A percentile compares a stretch with the other conserved stretches of the same genome.
Conservation (phyloP, 2,888 invertebrate species). For the Morpho deidamia region DNA sequence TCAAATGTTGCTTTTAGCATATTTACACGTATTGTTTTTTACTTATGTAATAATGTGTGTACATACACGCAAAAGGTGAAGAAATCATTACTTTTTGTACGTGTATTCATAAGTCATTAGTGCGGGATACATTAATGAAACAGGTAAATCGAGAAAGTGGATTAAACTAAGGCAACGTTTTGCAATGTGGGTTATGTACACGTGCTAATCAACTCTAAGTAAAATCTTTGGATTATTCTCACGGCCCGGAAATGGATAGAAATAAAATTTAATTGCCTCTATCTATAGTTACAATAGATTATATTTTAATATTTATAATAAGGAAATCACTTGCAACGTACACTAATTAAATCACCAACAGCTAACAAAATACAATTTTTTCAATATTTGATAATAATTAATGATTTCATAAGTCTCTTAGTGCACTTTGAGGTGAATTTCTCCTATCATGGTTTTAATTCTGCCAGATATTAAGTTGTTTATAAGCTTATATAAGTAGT, state of each 20-base stretch:
- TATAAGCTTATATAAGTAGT: too few relatives aligned
- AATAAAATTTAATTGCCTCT: not conserved
- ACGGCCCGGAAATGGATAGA: conserved; percentile 8
- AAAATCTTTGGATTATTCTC: conserved; percentile 19
- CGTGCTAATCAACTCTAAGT: conserved; percentile 22
- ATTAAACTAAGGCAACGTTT: conserved; percentile 30
- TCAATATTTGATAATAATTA: too few relatives aligned
- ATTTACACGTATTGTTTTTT: conserved; percentile 22
- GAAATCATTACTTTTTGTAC: conserved; percentile 16
- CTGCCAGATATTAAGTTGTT: too few relatives aligned
- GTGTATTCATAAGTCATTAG: conserved; percentile 28
- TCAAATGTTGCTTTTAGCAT: conserved; percentile 23
- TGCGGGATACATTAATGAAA: conserved; percentile 21
- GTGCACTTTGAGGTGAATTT: too few relatives aligned
- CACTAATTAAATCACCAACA: too few relatives aligned
- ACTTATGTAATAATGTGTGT: conserved; percentile 24
- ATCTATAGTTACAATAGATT: not conserved
- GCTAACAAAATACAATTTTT: too few relatives aligned
- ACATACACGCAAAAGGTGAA: conserved; percentile 14
- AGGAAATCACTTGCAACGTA: too few relatives aligned
- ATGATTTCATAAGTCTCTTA: too few relatives aligned
- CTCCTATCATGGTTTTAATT: too few relatives aligned
- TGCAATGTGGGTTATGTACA: conserved; percentile 26
- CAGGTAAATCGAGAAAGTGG: conserved; percentile 28
- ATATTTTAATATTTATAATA: not conserved